Evolutionary conservation across 2,113 vertebrate species (phyloP).

Genomic region (Tiliqua scincoides): DNA sequence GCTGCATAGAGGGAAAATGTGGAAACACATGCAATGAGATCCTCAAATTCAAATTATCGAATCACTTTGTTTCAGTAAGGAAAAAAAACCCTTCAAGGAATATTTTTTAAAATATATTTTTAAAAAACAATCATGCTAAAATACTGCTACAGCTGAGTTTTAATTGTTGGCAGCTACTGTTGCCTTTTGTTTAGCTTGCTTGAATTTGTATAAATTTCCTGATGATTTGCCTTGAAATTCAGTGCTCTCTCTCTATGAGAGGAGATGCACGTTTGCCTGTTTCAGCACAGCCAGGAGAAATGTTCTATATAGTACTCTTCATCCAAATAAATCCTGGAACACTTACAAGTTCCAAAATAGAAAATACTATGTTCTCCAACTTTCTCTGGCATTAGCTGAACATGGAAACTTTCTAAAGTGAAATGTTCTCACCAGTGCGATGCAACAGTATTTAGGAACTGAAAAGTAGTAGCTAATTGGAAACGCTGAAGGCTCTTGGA

Average conservation of each 20-base stretch:
- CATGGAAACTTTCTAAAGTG: background rate
- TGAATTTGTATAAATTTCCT: background rate
- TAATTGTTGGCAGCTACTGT: background rate
- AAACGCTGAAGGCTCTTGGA: background rate
- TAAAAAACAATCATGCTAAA: too few species aligned
- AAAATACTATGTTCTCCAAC: background rate
- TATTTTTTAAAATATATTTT: too few species aligned
- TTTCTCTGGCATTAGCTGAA: slow-evolving; percentile 27
- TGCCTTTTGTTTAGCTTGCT: background rate
- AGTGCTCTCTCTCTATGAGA: background rate
- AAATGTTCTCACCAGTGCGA: slow-evolving; percentile 12
- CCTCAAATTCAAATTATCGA: too few species aligned
- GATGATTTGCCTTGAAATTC: background rate
- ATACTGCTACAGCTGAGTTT: background rate
- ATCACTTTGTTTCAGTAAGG: slow-evolving; percentile 14
- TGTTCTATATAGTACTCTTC: slow-evolving; percentile 9
- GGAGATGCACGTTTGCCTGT: background rate
- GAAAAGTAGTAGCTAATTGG: slow-evolving; percentile 21
- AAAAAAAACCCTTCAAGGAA: background rate
- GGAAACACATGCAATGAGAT: too few species aligned
- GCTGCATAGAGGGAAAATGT: too few species aligned
- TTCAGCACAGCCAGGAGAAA: background rate
- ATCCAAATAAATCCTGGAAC: slow-evolving; percentile 19
- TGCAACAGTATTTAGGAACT: slow-evolving; percentile 14
- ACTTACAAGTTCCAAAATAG: slow-evolving; percentile 5